A percentile compares a stretch with the other conserved stretches of the same genome.
These are phyloP conservation scores for Melospiza georgiana DNA, from an alignment of 2,113 vertebrate species.

Conservation along the genomic window DNA sequence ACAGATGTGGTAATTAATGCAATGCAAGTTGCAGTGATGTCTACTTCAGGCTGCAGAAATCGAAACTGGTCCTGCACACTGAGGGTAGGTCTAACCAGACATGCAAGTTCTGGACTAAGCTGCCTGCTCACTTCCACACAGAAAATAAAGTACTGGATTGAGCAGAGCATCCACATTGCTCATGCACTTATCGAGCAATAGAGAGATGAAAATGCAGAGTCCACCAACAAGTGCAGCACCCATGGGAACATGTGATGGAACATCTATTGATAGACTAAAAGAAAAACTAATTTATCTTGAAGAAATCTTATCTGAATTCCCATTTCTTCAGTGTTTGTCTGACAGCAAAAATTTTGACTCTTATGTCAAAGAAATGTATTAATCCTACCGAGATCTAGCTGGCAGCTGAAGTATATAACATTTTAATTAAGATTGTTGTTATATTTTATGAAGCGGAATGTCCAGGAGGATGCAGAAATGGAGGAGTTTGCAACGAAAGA, in stretches of 20 bases:
- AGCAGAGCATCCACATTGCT: background rate
- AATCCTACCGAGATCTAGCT: background rate
- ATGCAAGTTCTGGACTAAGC: background rate
- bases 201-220: background rate
- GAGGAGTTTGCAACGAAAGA: slow-evolving; percentile 86
- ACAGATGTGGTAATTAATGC: background rate
- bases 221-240: background rate
- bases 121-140: background rate
- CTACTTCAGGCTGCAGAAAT: background rate
- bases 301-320: background rate
- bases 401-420: background rate
- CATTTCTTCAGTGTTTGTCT: background rate
- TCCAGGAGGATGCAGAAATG: slow-evolving; percentile 87
- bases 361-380: background rate
- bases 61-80: background rate
- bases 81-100: background rate
- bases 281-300: background rate
- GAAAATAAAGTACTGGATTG: background rate
- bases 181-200: background rate
- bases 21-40: background rate
- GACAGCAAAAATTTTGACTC: background rate
- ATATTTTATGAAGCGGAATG: slow-evolving; percentile 81
- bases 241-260: accelerated
- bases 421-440: slow-evolving; percentile 1
- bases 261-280: background rate